Evolutionary conservation across 2,888 invertebrate species (phyloP), one percentile per base, ranked within the genome.

Genomic region (Hemicrepidius hirtus): DNA sequence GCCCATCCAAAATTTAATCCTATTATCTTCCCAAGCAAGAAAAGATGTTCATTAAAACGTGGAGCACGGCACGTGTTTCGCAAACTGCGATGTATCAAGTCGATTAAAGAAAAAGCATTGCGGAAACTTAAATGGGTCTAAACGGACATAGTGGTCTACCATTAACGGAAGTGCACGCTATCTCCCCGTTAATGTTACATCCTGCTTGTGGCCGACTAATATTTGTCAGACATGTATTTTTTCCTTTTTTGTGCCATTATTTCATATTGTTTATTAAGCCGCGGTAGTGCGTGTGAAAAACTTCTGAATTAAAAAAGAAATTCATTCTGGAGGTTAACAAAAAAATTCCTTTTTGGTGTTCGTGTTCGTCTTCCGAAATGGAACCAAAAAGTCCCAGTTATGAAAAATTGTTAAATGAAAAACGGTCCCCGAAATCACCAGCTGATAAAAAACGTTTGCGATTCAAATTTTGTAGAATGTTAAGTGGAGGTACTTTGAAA

Each of bases 391-490:
- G 77, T 75, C 76, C 79, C n/a, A 71, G 60, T 32, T 77, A 78
- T 55, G 79, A 81, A 55, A 81, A 81, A 57, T 73, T 80, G 50
- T 10, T 62, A 9, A 62, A 75, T 18, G 60, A 73, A 40, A 79
- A 79, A 5, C 75, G 75, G 59, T 70, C 80, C 9, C 77, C 74
- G 0, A 66, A 24, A 12, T 77, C 78, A 4, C 78, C 80, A 0
- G 73, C 21, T 7, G 66, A 75, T 55, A 72, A 66, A 13, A 71
- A 77, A 32, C 78, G 80, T 10, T 80, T 82, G 37, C 76, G 80
- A 0, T 74, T 79, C 59, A 76, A 77, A 53, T 81, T 82, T 53
- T 78, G 79, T 41, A 78, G 80, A 60, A 80, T 83, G 78, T 68
- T 82, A 50, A 82, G 82, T 57, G 68, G 77, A 20, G 80, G 81